A percentile compares a stretch with the other conserved stretches of the same genome.
Evolutionary conservation across 2,113 vertebrate species (phyloP).

Genomic region (Serilophus lunatus): DNA sequence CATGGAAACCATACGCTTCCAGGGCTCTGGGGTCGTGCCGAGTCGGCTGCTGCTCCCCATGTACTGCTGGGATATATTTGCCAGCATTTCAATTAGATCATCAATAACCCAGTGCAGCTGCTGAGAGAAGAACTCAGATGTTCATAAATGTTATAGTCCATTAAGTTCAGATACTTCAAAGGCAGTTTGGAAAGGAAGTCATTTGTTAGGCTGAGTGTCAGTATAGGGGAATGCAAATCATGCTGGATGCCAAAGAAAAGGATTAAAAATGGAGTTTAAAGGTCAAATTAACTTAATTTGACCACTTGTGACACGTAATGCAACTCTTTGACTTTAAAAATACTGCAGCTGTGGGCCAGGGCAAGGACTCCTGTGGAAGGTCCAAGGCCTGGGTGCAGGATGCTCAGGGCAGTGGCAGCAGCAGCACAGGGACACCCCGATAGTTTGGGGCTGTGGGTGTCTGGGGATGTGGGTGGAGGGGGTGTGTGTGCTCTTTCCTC

Average conservation of each 20-base stretch:
- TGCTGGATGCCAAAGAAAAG: conserved; percentile 43
- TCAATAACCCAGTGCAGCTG: conserved; percentile 90
- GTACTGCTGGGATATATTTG: conserved; percentile 65
- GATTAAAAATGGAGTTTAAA: conserved; percentile 52
- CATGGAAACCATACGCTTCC: conserved; percentile 31
- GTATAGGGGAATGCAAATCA: conserved; percentile 57
- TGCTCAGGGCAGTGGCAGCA: neutral
- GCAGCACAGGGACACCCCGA: neutral
- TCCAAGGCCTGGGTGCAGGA: neutral
- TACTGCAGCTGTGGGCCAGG: neutral
- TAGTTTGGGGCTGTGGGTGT: rapidly evolving
- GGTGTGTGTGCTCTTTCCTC: neutral
- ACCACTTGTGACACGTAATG: conserved; percentile 33
- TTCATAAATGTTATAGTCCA: conserved; percentile 77
- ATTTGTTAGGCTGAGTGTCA: conserved; percentile 68
- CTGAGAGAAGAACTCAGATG: conserved; percentile 83
- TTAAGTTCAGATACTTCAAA: conserved; percentile 74
- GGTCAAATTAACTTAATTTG: conserved; percentile 61
- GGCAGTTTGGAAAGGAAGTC: conserved; percentile 72
- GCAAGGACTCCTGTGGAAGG: neutral
- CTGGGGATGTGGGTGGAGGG: too few species aligned
- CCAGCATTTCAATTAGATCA: conserved; percentile 90
- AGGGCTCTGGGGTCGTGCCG: conserved; percentile 40
- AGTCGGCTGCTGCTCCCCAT: conserved; percentile 49
- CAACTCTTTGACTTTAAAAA: neutral